These are phyloP conservation scores for Tinea trinotella DNA, from an alignment of 2,888 invertebrate species.

Conservation along the genomic window DNA sequence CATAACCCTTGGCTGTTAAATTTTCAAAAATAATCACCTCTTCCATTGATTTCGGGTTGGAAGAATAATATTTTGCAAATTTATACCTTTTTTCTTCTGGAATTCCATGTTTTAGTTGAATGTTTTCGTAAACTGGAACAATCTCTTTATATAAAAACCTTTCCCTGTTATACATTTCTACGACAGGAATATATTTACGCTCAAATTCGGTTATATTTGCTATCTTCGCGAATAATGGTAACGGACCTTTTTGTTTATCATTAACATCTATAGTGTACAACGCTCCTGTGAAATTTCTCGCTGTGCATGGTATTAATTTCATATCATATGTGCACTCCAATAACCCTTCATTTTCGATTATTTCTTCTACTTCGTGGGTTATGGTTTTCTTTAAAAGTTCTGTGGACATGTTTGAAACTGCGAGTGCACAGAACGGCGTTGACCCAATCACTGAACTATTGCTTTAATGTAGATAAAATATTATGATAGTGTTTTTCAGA, in stretches of 20 bases:
- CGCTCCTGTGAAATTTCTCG: slow-evolving; percentile 19
- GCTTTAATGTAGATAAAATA: background rate
- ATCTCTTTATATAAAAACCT: slow-evolving; percentile 18
- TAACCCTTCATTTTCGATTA: slow-evolving; percentile 14
- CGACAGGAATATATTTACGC: slow-evolving; percentile 14
- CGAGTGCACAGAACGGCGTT: background rate
- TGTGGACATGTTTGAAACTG: background rate
- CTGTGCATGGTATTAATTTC: slow-evolving; percentile 18
- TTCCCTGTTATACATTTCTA: slow-evolving; percentile 19
- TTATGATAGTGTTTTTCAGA: slow-evolving; percentile 3
- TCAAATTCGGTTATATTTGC: slow-evolving; percentile 15
- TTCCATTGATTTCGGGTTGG: slow-evolving; percentile 16
- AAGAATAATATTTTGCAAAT: slow-evolving; percentile 19
- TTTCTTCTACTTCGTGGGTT: slow-evolving; percentile 2
- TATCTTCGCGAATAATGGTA: slow-evolving; percentile 20
- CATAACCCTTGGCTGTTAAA: slow-evolving; percentile 14
- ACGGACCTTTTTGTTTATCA: slow-evolving; percentile 2
- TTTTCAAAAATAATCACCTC: slow-evolving; percentile 20
- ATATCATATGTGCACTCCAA: slow-evolving; percentile 11
- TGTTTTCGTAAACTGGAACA: slow-evolving; percentile 11
- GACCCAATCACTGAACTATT: slow-evolving; percentile 10
- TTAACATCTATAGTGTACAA: slow-evolving; percentile 15
- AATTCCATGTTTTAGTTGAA: slow-evolving; percentile 19
- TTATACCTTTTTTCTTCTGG: slow-evolving; percentile 16
- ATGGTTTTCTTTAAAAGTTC: slow-evolving; percentile 1